Conservation (phyloP, 2,113 vertebrate genomes). For the Chelonoidis abingdonii region DNA sequence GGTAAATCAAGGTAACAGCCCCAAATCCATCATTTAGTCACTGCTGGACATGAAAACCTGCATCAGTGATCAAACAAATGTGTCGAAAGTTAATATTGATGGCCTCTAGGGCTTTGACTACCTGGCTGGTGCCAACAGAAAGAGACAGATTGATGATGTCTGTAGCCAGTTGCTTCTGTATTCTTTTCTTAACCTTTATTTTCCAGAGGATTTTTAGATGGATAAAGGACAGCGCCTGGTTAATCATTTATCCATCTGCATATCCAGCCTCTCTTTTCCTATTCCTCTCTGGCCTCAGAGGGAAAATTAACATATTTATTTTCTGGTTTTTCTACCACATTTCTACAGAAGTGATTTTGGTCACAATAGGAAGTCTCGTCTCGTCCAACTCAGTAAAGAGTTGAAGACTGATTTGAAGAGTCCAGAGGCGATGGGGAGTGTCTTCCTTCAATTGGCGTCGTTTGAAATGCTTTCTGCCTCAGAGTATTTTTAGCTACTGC, state of each 20-base stretch:
- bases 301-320: constrained; percentile 59
- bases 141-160: constrained; percentile 65
- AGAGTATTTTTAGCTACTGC: neutral
- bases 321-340: constrained; percentile 42
- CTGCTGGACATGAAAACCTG: constrained; percentile 27
- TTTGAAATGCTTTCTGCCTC: neutral
- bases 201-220: constrained; percentile 59
- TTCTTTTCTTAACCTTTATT: constrained; percentile 62
- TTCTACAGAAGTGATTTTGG: constrained; percentile 46
- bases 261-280: constrained; percentile 35
- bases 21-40: constrained; percentile 43
- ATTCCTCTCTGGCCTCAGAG: constrained; percentile 30
- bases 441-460: neutral
- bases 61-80: constrained; percentile 50
- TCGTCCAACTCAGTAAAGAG: neutral
- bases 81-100: constrained; percentile 15
- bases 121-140: constrained; percentile 59
- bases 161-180: constrained; percentile 53
- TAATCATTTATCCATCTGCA: constrained; percentile 69
- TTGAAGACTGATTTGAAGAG: neutral
- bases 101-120: constrained; percentile 23
- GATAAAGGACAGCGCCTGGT: constrained; percentile 61
- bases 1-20: constrained; percentile 71
- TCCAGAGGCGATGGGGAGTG: neutral
- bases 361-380: constrained; percentile 27